Evolutionary conservation across 2,113 vertebrate genomes (phyloP).

Genomic region (Laticauda laticaudata): DNA sequence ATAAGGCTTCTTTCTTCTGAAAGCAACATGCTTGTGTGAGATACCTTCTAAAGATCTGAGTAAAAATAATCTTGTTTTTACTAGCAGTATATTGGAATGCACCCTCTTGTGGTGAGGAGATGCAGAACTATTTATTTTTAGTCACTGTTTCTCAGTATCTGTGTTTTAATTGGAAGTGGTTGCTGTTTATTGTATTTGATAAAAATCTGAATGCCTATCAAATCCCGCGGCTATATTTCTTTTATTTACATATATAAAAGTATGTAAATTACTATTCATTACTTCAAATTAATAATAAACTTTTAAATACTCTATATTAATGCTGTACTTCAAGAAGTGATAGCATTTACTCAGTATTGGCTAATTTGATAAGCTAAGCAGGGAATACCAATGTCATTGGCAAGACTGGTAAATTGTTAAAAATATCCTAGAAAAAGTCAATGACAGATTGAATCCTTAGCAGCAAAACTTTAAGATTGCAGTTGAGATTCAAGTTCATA

Average conservation of each 20-base stretch:
- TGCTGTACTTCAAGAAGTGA: not conserved
- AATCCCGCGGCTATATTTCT: not conserved
- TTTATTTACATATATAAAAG: not conserved
- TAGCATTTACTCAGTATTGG: not conserved
- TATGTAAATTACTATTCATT: not conserved
- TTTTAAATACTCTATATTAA: not conserved
- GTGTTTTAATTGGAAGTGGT: not conserved
- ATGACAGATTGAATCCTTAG: not conserved
- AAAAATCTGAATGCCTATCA: not conserved
- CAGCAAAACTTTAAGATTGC: not conserved
- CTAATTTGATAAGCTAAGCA: not conserved
- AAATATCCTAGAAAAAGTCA: not conserved
- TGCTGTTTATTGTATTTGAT: not conserved
- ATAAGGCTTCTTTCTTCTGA: not conserved
- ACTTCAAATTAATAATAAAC: not conserved
- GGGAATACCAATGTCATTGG: not conserved
- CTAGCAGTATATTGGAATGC: slow-evolving; percentile 38
- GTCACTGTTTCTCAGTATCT: not conserved
- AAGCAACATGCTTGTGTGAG: rapidly evolving
- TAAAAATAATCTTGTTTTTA: not conserved
- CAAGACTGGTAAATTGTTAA: not conserved
- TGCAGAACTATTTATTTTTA: not conserved
- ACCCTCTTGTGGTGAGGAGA: slow-evolving; percentile 64
- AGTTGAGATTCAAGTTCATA: not conserved
- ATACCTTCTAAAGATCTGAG: rapidly evolving